These are phyloP conservation scores for Oeneis ivallda DNA, from an alignment of 2,888 invertebrate genomes.

Conservation along the genomic window DNA sequence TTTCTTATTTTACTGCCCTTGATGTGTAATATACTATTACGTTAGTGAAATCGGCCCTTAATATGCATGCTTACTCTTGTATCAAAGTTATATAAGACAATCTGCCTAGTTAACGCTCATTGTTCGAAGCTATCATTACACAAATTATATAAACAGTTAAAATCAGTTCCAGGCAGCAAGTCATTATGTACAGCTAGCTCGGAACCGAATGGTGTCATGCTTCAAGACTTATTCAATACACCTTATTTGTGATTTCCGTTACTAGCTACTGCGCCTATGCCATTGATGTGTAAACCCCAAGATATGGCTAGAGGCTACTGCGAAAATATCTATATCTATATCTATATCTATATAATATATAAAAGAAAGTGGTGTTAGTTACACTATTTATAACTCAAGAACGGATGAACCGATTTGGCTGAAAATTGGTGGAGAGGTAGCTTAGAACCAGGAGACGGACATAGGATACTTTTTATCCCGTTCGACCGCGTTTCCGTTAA, in stretches of 20 bases:
- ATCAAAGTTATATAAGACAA: constrained; percentile 1
- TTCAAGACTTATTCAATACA: constrained; percentile 40
- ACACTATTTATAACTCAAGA: too few species aligned
- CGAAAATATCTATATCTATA: not conserved
- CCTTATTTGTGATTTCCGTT: constrained; percentile 45
- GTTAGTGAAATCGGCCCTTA: too few species aligned
- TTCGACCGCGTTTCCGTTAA: too few species aligned
- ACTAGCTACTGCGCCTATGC: constrained; percentile 53
- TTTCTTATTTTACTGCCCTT: too few species aligned
- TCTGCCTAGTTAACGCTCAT: constrained; percentile 18
- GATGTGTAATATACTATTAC: too few species aligned
- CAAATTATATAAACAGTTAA: constrained; percentile 33
- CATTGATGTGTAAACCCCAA: not conserved
- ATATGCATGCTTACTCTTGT: not conserved
- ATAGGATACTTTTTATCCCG: too few species aligned
- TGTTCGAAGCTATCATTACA: constrained; percentile 24
- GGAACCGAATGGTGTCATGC: constrained; percentile 35
- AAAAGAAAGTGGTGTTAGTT: too few species aligned
- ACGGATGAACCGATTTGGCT: too few species aligned
- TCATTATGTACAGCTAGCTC: constrained; percentile 39
- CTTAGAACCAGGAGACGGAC: too few species aligned
- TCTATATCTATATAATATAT: too few species aligned
- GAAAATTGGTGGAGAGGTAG: too few species aligned
- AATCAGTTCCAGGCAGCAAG: constrained; percentile 28
- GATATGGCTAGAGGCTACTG: not conserved